phyloP scores from a whole-genome alignment of 2,888 invertebrate species.

The Reticulitermes lucifugus region DNA sequence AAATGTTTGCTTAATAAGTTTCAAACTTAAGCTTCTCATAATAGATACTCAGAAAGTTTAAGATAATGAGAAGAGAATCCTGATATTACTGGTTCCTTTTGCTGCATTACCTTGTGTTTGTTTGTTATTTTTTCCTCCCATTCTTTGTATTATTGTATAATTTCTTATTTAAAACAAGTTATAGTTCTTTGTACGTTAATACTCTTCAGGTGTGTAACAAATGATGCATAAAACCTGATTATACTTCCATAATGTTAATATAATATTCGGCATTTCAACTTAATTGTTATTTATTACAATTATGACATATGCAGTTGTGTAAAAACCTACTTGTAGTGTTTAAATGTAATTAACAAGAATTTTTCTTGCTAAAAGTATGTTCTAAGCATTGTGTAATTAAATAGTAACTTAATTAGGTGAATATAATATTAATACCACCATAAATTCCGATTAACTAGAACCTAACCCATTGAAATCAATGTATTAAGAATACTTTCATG shows the following conservation, averaged over 20 bases:
- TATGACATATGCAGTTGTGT: slow-evolving; percentile 25
- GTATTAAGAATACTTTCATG: slow-evolving; percentile 10
- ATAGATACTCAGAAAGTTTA: no score
- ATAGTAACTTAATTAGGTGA: slow-evolving; percentile 32
- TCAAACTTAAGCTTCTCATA: no score
- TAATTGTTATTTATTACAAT: slow-evolving; percentile 40
- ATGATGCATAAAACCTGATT: neutral
- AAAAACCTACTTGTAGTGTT: slow-evolving; percentile 30
- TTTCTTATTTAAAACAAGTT: neutral
- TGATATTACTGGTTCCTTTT: slow-evolving; percentile 3
- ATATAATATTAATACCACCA: slow-evolving; percentile 21
- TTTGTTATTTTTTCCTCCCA: neutral
- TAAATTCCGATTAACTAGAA: slow-evolving; percentile 5
- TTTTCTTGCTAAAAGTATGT: slow-evolving; percentile 37
- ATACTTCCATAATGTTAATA: slow-evolving; percentile 22
- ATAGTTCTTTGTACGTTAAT: slow-evolving; percentile 2
- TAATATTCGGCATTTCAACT: slow-evolving; percentile 30
- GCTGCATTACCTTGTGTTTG: neutral
- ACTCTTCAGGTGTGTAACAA: neutral
- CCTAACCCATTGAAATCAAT: slow-evolving; percentile 20
- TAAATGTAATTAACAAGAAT: slow-evolving; percentile 34
- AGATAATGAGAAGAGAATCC: no score
- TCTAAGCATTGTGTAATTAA: slow-evolving; percentile 25
- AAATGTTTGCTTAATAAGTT: no score
- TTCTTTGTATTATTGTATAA: slow-evolving; percentile 21